Conservation (phyloP, 1,140 invertebrate genomes). For the Pseudomyrmex gracilis region DNA sequence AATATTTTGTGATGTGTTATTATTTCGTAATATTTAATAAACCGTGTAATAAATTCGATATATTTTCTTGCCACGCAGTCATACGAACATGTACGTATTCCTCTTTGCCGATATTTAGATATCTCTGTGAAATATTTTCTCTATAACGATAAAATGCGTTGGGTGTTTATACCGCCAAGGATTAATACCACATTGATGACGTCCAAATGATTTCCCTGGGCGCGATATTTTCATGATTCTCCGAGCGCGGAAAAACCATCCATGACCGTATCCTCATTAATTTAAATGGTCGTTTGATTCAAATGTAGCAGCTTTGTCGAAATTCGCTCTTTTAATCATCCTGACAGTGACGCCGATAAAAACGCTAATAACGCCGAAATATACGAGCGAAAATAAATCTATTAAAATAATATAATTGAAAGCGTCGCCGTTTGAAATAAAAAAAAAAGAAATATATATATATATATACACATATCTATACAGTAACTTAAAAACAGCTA, state of each 20-base stretch:
- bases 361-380: slow-evolving; percentile 42
- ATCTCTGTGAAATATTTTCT: slow-evolving; percentile 38
- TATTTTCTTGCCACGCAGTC: slow-evolving; percentile 14
- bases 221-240: slow-evolving; percentile 54
- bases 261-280: slow-evolving; percentile 56
- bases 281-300: slow-evolving; percentile 60
- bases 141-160: slow-evolving; percentile 52
- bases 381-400: slow-evolving; percentile 39
- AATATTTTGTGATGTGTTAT: slow-evolving; percentile 6
- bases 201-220: slow-evolving; percentile 49
- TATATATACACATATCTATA: too few species aligned
- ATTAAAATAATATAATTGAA: slow-evolving; percentile 52
- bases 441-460: slow-evolving; percentile 11
- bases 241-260: slow-evolving; percentile 42
- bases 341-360: slow-evolving; percentile 47
- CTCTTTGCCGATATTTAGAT: slow-evolving; percentile 55
- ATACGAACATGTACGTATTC: not conserved
- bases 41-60: slow-evolving; percentile 9
- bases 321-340: slow-evolving; percentile 53
- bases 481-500: too few species aligned
- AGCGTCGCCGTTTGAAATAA: not conserved
- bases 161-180: slow-evolving; percentile 54
- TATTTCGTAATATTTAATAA: slow-evolving; percentile 47
- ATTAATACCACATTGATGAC: slow-evolving; percentile 70
- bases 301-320: slow-evolving; percentile 58